Conservation (phyloP, 2,113 vertebrate species). For the Megaptera novaeangliae region DNA sequence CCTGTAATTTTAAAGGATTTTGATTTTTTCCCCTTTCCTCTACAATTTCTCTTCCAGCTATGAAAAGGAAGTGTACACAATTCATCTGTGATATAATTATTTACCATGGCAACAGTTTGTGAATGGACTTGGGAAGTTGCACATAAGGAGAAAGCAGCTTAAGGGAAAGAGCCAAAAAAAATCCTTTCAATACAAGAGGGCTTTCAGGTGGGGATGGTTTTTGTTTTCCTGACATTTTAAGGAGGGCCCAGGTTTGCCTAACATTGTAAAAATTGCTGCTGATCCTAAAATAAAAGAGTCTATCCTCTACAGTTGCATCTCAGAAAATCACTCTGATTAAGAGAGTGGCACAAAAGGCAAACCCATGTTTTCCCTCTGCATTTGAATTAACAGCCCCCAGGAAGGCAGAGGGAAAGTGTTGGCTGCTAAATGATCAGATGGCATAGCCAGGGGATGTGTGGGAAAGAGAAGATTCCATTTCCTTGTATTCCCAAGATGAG, state of each 20-base stretch:
- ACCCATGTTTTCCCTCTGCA: not conserved
- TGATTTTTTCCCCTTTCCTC: conserved; percentile 69
- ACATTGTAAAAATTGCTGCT: conserved; percentile 58
- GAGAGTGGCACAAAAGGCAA: conserved; percentile 55
- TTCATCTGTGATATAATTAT: conserved; percentile 88
- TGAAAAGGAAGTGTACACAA: conserved; percentile 81
- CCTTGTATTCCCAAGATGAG: conserved; percentile 24
- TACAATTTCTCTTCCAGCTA: conserved; percentile 83
- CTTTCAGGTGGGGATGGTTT: conserved; percentile 70
- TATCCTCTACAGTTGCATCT: conserved; percentile 47
- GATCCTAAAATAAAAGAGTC: conserved; percentile 57
- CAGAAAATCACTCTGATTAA: conserved; percentile 65
- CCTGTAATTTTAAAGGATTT: conserved; percentile 84
- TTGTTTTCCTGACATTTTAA: conserved; percentile 72
- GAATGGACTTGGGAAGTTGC: conserved; percentile 83
- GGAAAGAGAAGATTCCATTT: not conserved
- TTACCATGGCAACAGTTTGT: conserved; percentile 87
- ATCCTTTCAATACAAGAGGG: conserved; percentile 76
- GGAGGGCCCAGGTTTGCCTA: conserved; percentile 50
- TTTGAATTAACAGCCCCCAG: conserved; percentile 31
- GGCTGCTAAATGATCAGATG: conserved; percentile 33
- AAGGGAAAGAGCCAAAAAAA: conserved; percentile 77
- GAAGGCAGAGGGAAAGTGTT: conserved; percentile 25
- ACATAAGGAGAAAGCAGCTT: conserved; percentile 83
- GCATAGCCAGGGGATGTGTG: not conserved